These are phyloP conservation scores for Sebastes iracundus DNA, from an alignment of 2,797 vertebrate genomes.

Conservation along the genomic window DNA sequence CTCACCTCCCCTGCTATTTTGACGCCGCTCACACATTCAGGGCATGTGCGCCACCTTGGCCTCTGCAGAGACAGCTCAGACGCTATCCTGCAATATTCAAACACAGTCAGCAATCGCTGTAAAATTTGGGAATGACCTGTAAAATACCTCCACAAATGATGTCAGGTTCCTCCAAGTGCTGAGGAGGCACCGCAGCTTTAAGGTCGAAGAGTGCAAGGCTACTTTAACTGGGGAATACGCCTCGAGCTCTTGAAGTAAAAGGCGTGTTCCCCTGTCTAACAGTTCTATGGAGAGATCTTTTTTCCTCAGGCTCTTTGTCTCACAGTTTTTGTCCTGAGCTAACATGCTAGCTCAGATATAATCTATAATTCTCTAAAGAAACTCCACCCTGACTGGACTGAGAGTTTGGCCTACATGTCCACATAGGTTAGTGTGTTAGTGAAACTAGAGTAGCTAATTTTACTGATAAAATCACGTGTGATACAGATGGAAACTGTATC, in stretches of 20 bases:
- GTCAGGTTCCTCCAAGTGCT: conserved; percentile 44
- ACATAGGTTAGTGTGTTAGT: background rate
- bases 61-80: conserved; percentile 26
- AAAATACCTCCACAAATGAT: conserved; percentile 59
- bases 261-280: too few species aligned
- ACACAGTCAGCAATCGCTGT: conserved; percentile 29
- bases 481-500: background rate
- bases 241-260: background rate
- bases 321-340: background rate
- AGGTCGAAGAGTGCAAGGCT: conserved; percentile 3
- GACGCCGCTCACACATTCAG: conserved; percentile 26
- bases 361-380: background rate
- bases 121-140: conserved; percentile 54
- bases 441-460: background rate
- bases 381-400: background rate
- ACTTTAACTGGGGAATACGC: conserved; percentile 30
- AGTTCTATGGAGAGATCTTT: too few species aligned
- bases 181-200: conserved; percentile 21
- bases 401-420: conserved; percentile 12
- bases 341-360: background rate
- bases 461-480: background rate
- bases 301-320: background rate
- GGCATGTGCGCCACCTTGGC: conserved; percentile 26
- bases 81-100: conserved; percentile 38
- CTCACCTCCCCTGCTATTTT: background rate